Conservation (phyloP, 2,113 vertebrate species). For the Pterocles burchelli region DNA sequence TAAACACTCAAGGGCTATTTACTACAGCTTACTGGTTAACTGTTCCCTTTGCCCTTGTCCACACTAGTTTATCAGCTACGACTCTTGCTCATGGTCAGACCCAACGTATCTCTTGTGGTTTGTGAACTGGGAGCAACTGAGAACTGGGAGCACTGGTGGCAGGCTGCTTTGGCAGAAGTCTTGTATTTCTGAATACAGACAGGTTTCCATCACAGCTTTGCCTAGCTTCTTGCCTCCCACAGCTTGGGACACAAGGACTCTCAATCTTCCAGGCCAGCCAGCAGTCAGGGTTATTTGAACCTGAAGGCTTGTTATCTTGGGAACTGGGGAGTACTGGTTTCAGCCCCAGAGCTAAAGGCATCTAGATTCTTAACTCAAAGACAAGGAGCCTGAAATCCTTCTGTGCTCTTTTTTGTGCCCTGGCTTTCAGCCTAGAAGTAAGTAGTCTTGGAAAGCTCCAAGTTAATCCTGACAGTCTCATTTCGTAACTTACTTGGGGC, state of each 20-base stretch:
- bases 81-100: background rate
- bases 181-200: background rate
- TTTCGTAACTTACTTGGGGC: rapidly evolving
- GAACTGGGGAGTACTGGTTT: background rate
- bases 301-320: background rate
- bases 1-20: background rate
- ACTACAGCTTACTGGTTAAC: background rate
- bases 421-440: background rate
- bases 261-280: background rate
- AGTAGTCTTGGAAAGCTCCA: background rate
- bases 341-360: background rate
- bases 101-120: background rate
- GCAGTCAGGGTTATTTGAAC: background rate
- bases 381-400: background rate
- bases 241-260: background rate
- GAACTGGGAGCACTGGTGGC: background rate
- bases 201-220: background rate
- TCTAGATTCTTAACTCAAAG: background rate
- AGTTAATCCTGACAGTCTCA: background rate
- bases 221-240: background rate
- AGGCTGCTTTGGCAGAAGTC: background rate
- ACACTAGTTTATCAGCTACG: background rate
- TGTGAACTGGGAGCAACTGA: background rate
- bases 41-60: background rate
- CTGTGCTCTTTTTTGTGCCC: background rate